Evolutionary conservation across 2,888 invertebrate genomes (phyloP), one percentile per base, ranked within the genome.

Genomic region (Caenorhabditis doughertyi): DNA sequence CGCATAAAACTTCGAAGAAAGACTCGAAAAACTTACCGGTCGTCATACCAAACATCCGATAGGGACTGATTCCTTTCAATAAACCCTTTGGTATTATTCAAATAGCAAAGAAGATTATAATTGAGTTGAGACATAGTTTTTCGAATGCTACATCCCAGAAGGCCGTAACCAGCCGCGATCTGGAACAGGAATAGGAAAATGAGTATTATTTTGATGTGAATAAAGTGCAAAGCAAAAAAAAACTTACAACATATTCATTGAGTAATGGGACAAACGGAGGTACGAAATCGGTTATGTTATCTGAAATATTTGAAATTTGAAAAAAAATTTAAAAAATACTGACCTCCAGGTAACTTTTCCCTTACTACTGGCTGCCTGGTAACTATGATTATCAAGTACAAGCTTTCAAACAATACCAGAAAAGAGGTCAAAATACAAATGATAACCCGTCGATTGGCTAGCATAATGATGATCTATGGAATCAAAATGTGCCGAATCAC

Each of bases 111-210:
- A 47, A 76, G 47, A 23, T 76, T 76, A 9, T 49, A 58, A 29
- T 25, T 58, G 21, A 76, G 58, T 29, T 76, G 76, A 2, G 76
- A 76, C 76, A 76, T 76, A 23, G 58, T 67, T 51, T 76, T 76
- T 1, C 76, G 65, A 39, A 76, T 67, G 39, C 51, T 67, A 42
- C 76, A 76, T 0, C 58, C 76, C 0, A 60, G 21, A 1, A 76
- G 60, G 9, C 60, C 58, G 51, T 76, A 67, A 0, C 42, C 51
- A 1, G 23, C 27, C 29, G 35, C 49, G 0, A 71, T 23, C 71
- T 58, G 47, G 8, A 47, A 47, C 8, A 7, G 13, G 7, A 1
- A 3, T 25, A 18, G 7, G 4, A 58, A 8, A 3, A 8, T 64
- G 11, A 51, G n/a, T n/a, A n/a, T n/a, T n/a, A n/a, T n/a, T n/a